These are phyloP conservation scores for Thaumetopoea pityocampa DNA, from an alignment of 1,140 invertebrate genomes.

Conservation along the genomic window DNA sequence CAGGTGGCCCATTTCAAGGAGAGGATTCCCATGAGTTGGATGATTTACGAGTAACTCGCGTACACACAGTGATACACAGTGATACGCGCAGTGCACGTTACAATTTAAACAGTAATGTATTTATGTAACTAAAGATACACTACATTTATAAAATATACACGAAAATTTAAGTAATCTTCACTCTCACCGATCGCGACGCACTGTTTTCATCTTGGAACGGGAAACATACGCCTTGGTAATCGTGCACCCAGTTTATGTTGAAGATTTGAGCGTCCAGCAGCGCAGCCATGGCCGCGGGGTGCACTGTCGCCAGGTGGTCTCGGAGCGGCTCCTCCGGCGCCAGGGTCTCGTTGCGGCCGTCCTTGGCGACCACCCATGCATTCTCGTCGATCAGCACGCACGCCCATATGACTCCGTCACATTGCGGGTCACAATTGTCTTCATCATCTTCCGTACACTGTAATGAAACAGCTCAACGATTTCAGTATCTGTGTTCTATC, in stretches of 20 bases:
- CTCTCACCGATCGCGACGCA: too few species aligned
- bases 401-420: constrained; percentile 45
- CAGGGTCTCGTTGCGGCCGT: constrained; percentile 7
- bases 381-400: constrained; percentile 57
- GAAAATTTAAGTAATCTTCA: too few species aligned
- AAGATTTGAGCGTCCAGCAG: constrained; percentile 48
- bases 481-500: too few species aligned
- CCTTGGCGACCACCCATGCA: constrained; percentile 46
- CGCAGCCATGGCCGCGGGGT: constrained; percentile 47
- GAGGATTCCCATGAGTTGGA: too few species aligned
- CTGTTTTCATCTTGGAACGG: constrained; percentile 33
- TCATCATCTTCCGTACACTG: constrained; percentile 31
- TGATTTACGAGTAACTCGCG: too few species aligned
- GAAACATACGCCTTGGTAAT: constrained; percentile 63
- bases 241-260: constrained; percentile 55
- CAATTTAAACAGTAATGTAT: too few species aligned
- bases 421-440: constrained; percentile 33
- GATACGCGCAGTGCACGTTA: too few species aligned
- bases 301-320: constrained; percentile 41
- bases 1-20: too few species aligned
- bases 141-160: too few species aligned
- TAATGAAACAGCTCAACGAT: not conserved
- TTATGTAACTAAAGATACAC: too few species aligned
- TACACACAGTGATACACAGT: too few species aligned
- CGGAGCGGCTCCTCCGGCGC: constrained; percentile 18